phyloP scores from a whole-genome alignment of 2,113 vertebrate genomes.

The Sebastes schlegelii region DNA sequence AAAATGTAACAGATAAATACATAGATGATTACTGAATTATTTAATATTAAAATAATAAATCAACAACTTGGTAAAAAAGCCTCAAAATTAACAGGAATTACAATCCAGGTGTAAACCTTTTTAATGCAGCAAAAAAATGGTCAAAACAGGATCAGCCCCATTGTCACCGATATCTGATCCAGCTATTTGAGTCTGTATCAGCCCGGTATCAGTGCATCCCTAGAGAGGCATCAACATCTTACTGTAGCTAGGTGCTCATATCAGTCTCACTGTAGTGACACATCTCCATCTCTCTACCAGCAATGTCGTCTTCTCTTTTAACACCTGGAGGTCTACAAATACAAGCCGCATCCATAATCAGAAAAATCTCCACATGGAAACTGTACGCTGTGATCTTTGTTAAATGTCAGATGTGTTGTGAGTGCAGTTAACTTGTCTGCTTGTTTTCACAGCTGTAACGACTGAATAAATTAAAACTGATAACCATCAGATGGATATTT shows the following conservation, averaged over 20 bases:
- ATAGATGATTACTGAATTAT: too few species aligned
- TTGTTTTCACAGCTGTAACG: constrained; percentile 79
- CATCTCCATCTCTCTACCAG: constrained; percentile 51
- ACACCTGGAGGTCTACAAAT: constrained; percentile 28
- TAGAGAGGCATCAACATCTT: constrained; percentile 45
- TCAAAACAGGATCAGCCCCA: too few species aligned
- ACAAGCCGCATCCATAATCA: constrained; percentile 45
- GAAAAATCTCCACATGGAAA: constrained; percentile 37
- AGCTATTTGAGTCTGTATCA: too few species aligned
- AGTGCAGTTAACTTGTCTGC: constrained; percentile 77
- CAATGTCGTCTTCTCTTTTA: constrained; percentile 37
- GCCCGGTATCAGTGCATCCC: too few species aligned
- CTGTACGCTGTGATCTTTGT: constrained; percentile 68
- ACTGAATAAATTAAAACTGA: constrained; percentile 75
- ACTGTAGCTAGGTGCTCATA: constrained; percentile 55
- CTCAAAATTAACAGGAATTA: too few species aligned
- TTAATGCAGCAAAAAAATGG: too few species aligned
- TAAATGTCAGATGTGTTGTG: constrained; percentile 70
- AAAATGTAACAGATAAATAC: too few species aligned
- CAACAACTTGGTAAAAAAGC: too few species aligned
- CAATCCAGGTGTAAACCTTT: too few species aligned
- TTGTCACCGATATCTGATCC: too few species aligned
- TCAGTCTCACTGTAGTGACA: constrained; percentile 55
- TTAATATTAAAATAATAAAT: too few species aligned
- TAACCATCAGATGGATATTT: constrained; percentile 36